Conservation (phyloP, 2,888 invertebrate genomes). For the Salticus scenicus region DNA sequence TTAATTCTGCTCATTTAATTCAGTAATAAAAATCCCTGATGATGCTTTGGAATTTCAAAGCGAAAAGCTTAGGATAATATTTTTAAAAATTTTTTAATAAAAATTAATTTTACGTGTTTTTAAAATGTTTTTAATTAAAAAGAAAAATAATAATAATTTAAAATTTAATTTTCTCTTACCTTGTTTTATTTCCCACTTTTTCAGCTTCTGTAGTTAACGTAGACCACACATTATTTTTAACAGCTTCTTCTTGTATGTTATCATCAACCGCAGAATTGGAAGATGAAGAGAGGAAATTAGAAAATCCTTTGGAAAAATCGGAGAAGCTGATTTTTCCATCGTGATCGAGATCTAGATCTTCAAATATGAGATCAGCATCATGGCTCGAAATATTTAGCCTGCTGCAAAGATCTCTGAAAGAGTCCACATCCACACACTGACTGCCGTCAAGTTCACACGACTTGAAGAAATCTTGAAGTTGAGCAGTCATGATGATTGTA, state of each 20-base stretch:
- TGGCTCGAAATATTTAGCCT: conserved; percentile 76
- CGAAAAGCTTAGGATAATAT: too few species aligned
- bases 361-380: conserved; percentile 78
- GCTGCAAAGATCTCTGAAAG: conserved; percentile 77
- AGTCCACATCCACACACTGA: conserved; percentile 77
- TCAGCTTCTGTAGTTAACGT: conserved; percentile 60
- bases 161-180: too few species aligned
- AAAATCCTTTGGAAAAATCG: conserved; percentile 78
- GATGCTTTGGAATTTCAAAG: too few species aligned
- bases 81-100: too few species aligned
- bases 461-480: conserved; percentile 75
- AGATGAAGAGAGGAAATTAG: conserved; percentile 73
- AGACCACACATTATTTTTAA: conserved; percentile 52
- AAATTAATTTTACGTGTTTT: too few species aligned
- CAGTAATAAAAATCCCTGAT: too few species aligned
- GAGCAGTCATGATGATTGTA: conserved; percentile 61
- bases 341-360: conserved; percentile 78
- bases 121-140: too few species aligned
- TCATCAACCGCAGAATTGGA: neutral
- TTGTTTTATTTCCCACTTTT: conserved; percentile 37
- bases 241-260: conserved; percentile 23
- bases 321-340: conserved; percentile 78
- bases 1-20: too few species aligned
- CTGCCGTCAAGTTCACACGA: conserved; percentile 77
- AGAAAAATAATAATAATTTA: too few species aligned